Percentiles rank a stretch among this genome's conserved stretches.
These are phyloP conservation scores for Dipodomys spectabilis DNA, from an alignment of 2,113 vertebrate species.

Conservation along the genomic window DNA sequence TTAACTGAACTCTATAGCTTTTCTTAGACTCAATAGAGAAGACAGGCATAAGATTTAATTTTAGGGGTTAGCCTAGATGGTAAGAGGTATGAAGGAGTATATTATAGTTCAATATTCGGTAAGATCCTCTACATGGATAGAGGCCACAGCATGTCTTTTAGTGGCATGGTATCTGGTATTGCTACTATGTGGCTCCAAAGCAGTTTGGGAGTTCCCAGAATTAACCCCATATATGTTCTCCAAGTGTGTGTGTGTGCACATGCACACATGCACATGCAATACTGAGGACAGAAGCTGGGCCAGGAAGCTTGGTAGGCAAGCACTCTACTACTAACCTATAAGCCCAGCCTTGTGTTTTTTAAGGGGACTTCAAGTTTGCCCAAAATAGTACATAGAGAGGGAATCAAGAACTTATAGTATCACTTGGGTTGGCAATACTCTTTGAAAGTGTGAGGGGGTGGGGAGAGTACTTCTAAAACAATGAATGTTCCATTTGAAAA, in stretches of 20 bases:
- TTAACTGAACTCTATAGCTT: conserved; percentile 39
- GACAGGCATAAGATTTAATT: conserved; percentile 32
- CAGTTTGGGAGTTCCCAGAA: conserved; percentile 55
- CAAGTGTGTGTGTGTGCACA: too few species aligned
- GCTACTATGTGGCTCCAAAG: conserved; percentile 56
- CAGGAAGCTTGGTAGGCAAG: not conserved
- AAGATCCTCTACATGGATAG: conserved; percentile 27
- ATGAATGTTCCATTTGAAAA: conserved; percentile 35
- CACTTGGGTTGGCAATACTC: not conserved
- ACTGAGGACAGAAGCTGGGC: not conserved
- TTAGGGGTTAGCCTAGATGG: conserved; percentile 25
- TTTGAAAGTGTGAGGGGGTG: not conserved
- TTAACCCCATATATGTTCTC: not conserved
- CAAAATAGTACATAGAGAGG: not conserved
- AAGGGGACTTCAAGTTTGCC: not conserved
- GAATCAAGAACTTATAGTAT: conserved; percentile 38
- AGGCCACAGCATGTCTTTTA: conserved; percentile 28
- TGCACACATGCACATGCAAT: too few species aligned
- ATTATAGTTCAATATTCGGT: conserved; percentile 41
- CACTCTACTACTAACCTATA: not conserved
- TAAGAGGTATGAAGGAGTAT: not conserved
- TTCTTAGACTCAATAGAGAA: conserved; percentile 52
- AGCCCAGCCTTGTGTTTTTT: not conserved
- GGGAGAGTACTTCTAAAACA: not conserved
- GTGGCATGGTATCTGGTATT: conserved; percentile 35